Conservation (phyloP, 2,888 invertebrate species). For the Acholoe squamosa region DNA sequence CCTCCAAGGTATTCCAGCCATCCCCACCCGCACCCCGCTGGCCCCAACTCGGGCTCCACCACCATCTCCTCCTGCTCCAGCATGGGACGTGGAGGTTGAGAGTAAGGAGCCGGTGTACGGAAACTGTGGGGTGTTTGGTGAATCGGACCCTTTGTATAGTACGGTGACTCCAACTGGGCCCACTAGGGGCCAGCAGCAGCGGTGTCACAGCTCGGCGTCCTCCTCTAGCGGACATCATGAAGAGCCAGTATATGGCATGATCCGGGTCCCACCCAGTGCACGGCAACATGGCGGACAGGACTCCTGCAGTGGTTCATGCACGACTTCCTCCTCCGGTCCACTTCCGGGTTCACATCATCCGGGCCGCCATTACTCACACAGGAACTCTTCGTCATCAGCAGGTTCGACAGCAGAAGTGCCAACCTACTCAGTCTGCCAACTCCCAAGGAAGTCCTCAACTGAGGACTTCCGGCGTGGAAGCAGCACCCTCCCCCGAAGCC, state of each 20-base stretch:
- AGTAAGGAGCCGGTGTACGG: slow-evolving; percentile 55
- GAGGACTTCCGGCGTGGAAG: not conserved
- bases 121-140: slow-evolving; percentile 54
- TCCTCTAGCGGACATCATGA: not conserved
- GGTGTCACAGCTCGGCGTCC: not conserved
- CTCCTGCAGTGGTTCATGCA: not conserved
- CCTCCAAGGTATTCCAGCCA: not conserved
- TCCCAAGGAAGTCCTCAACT: not conserved
- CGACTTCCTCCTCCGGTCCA: not conserved
- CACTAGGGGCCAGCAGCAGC: not conserved
- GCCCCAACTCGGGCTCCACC: not conserved
- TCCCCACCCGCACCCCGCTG: not conserved
- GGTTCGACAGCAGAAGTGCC: not conserved
- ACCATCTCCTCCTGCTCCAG: not conserved
- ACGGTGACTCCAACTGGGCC: not conserved
- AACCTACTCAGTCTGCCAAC: not conserved
- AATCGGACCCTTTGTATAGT: slow-evolving; percentile 51
- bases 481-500: slow-evolving; percentile 38
- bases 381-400: not conserved
- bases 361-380: not conserved
- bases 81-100: slow-evolving; percentile 47
- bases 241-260: slow-evolving; percentile 28
- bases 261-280: not conserved
- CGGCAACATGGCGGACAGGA: not conserved
- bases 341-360: not conserved